Evolutionary conservation across 1,140 invertebrate species (phyloP).

Genomic region (Venturia canescens): DNA sequence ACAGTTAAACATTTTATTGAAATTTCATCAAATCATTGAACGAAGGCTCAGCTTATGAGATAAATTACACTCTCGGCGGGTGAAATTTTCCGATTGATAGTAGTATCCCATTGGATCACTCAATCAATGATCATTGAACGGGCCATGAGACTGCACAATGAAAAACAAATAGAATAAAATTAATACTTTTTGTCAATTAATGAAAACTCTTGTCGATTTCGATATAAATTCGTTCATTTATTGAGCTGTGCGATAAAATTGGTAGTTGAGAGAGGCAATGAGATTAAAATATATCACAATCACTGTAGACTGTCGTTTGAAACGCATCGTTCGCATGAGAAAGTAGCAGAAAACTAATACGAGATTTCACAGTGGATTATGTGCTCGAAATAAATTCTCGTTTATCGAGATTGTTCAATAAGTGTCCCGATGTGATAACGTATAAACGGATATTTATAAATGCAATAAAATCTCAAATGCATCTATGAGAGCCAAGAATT

Average conservation of each 20-base stretch:
- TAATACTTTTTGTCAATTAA: background rate
- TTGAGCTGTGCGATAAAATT: too few relatives aligned
- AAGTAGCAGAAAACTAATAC: background rate
- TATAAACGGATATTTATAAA: conserved; percentile 10
- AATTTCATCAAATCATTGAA: conserved; percentile 17
- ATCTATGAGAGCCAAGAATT: conserved; percentile 23
- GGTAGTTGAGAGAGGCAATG: background rate
- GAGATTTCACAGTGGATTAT: background rate
- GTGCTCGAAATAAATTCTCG: conserved; percentile 20
- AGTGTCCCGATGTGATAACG: background rate
- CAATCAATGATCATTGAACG: background rate
- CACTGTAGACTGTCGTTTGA: background rate
- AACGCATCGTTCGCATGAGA: background rate
- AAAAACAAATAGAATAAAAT: background rate
- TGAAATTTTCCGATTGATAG: background rate
- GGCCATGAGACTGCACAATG: background rate
- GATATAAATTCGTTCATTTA: background rate
- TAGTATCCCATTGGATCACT: background rate
- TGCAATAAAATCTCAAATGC: conserved; percentile 29
- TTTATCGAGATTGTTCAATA: conserved; percentile 31
- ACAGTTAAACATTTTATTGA: background rate
- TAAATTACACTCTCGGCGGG: background rate
- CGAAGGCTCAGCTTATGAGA: background rate
- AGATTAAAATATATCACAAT: background rate
- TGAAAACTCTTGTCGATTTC: background rate